A percentile compares a stretch with the other conserved stretches of the same genome.
Conservation (phyloP, 2,888 invertebrate genomes). For the Trachelus stipa region DNA sequence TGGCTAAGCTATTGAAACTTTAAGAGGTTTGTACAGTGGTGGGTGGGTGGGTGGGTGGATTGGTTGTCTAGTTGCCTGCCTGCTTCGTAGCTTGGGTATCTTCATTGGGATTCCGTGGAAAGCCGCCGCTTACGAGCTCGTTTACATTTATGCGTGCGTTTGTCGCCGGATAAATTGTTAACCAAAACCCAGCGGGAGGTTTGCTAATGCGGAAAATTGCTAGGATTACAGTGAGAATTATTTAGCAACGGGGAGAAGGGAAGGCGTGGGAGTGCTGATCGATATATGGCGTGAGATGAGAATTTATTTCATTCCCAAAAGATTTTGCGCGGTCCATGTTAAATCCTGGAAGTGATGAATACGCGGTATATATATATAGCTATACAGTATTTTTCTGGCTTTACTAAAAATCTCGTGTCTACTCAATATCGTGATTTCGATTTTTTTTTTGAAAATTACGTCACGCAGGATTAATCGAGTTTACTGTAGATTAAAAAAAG, state of each 20-base stretch:
- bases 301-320: neutral
- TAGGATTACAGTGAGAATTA: neutral
- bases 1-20: neutral
- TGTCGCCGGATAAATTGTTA: neutral
- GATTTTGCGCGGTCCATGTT: neutral
- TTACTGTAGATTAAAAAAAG: no score
- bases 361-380: neutral
- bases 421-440: no score
- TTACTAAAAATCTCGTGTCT: no score
- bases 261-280: neutral
- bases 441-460: no score
- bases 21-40: neutral
- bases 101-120: neutral
- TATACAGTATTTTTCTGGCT: neutral
- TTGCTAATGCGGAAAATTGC: neutral
- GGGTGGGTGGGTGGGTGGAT: no score
- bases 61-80: neutral
- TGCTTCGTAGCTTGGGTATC: neutral
- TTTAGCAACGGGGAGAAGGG: neutral
- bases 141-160: conserved; percentile 7
- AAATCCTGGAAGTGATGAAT: neutral
- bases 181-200: neutral
- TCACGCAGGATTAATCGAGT: no score
- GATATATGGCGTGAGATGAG: neutral
- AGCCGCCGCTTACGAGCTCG: conserved; percentile 1